These are phyloP conservation scores for Campoletis sonorensis DNA, from an alignment of 1,140 invertebrate genomes.

Conservation along the genomic window DNA sequence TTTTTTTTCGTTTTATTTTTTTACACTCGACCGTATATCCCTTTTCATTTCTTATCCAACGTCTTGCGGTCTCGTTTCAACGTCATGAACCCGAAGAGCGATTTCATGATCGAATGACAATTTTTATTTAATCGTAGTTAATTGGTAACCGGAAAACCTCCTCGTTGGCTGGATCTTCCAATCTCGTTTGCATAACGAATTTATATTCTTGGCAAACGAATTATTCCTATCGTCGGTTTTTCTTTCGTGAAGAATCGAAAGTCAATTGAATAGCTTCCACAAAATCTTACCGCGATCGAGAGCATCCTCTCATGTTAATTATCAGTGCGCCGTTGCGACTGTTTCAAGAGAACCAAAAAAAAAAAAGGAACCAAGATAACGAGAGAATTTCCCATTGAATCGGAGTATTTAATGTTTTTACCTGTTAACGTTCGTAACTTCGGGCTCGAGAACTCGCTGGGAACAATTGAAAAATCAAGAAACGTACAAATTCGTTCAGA, in stretches of 20 bases:
- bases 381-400: no score
- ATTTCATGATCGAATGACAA: constrained; percentile 49
- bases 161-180: background rate
- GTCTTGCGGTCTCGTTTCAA: background rate
- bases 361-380: no score
- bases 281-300: background rate
- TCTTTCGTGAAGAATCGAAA: background rate
- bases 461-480: no score
- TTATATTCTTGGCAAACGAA: background rate
- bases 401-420: no score
- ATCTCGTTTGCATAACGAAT: constrained; percentile 25
- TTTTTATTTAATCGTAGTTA: constrained; percentile 60
- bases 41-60: background rate
- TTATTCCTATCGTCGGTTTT: background rate
- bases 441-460: no score
- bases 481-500: no score
- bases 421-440: no score
- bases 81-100: background rate
- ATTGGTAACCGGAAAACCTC: constrained; percentile 42
- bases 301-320: no score
- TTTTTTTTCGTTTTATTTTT: background rate
- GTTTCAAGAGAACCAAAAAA: no score
- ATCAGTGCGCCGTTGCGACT: no score
- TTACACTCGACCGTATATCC: constrained; percentile 15
- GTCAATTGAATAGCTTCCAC: background rate